phyloP scores from a whole-genome alignment of 2,797 vertebrate species.

The Hylomyscus alleni region DNA sequence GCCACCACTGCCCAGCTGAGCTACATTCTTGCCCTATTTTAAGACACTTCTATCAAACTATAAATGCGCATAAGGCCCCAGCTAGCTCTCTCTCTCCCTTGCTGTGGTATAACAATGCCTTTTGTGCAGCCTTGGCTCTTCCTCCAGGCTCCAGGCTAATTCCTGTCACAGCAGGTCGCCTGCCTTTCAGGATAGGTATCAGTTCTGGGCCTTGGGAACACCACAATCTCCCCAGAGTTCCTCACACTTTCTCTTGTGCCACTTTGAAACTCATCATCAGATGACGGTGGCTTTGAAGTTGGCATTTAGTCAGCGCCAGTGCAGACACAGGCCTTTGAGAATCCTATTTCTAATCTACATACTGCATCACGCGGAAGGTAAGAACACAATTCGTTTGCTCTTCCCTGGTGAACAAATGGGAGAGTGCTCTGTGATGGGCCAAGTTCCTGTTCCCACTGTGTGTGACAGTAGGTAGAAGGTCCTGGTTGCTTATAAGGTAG shows the following conservation, averaged over 20 bases:
- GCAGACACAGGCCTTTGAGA: background rate
- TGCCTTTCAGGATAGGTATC: background rate
- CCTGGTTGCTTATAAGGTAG: background rate
- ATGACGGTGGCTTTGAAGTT: background rate
- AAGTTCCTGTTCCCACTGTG: background rate
- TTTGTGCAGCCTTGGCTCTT: accelerated
- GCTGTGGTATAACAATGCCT: background rate
- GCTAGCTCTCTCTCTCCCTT: background rate
- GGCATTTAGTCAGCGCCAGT: background rate
- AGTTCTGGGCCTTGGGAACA: background rate
- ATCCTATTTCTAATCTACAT: background rate
- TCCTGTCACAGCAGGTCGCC: background rate
- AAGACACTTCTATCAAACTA: background rate
- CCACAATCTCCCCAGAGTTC: background rate
- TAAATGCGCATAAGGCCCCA: too few species aligned
- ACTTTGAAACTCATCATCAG: background rate
- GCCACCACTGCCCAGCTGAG: too few species aligned
- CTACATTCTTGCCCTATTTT: background rate
- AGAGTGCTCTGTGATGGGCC: background rate
- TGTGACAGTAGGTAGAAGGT: background rate
- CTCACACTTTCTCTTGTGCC: background rate
- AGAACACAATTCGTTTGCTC: too few species aligned
- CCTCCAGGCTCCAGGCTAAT: background rate
- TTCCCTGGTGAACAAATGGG: background rate
- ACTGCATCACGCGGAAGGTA: background rate